A percentile compares a stretch with the other conserved stretches of the same genome.
Conservation (phyloP, 1,140 invertebrate genomes). For the Drosophila asahinai region DNA sequence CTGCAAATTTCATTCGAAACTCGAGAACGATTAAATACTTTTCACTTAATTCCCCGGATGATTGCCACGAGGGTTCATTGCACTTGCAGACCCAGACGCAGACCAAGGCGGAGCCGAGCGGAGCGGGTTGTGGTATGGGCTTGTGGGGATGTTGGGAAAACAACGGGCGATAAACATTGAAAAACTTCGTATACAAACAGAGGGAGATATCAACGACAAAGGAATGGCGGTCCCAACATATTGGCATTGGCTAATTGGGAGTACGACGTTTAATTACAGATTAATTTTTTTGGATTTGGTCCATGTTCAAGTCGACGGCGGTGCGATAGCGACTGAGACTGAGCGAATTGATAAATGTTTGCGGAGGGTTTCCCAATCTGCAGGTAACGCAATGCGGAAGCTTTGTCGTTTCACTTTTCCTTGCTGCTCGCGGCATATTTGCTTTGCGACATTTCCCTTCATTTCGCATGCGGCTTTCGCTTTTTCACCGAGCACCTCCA, state of each 20-base stretch:
- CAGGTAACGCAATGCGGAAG: conserved; percentile 53
- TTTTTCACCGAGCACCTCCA: neutral
- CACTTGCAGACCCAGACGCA: conserved; percentile 16
- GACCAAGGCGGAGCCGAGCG: neutral
- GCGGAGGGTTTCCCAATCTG: conserved; percentile 18
- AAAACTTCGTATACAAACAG: conserved; percentile 32
- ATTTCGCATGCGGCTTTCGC: conserved; percentile 33
- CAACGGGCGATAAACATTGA: conserved; percentile 54
- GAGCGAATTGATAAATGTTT: conserved; percentile 10
- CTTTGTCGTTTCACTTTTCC: conserved; percentile 58
- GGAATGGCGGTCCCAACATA: conserved; percentile 21
- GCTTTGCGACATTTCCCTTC: conserved; percentile 20
- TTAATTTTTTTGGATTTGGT: conserved; percentile 52
- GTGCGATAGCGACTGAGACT: neutral
- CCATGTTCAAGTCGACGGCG: conserved; percentile 27
- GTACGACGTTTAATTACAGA: conserved; percentile 52
- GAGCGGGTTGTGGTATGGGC: neutral
- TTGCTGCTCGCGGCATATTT: conserved; percentile 26
- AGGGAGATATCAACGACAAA: conserved; percentile 18
- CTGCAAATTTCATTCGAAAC: conserved; percentile 11
- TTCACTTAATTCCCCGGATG: conserved; percentile 40
- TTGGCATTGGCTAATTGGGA: conserved; percentile 56
- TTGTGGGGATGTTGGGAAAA: conserved; percentile 12
- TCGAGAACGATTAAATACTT: conserved; percentile 56
- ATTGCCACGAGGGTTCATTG: conserved; percentile 58